These are phyloP conservation scores for Saccostrea cuccullata DNA, from an alignment of 1,140 invertebrate species.

Conservation along the genomic window DNA sequence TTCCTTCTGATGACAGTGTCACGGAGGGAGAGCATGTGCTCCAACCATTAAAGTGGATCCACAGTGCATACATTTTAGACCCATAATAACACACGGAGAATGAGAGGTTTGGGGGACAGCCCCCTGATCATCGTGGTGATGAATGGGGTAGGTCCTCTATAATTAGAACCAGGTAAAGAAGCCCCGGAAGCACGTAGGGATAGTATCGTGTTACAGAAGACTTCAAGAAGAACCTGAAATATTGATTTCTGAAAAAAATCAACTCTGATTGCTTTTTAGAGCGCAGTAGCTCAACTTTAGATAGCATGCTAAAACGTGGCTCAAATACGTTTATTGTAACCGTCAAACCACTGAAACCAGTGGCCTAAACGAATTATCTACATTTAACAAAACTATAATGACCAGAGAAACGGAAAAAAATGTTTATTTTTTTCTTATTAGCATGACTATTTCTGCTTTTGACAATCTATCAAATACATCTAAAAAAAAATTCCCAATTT, in stretches of 20 bases:
- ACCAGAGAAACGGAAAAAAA: too few species aligned
- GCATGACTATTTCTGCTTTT: too few species aligned
- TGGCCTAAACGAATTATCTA: too few species aligned
- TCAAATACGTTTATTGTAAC: too few species aligned
- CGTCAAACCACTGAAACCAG: too few species aligned
- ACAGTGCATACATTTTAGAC: slow-evolving; percentile 9
- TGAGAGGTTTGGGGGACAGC: slow-evolving; percentile 9
- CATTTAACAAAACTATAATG: too few species aligned
- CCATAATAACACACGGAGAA: not conserved
- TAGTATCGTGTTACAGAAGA: slow-evolving; percentile 23
- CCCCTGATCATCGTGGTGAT: not conserved
- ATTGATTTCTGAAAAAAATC: not conserved
- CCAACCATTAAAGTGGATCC: slow-evolving; percentile 16
- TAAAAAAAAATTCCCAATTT: too few species aligned
- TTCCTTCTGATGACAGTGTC: slow-evolving; percentile 10
- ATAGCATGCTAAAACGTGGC: too few species aligned
- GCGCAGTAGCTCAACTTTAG: too few species aligned
- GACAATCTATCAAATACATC: too few species aligned
- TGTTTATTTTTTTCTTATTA: too few species aligned
- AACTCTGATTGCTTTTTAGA: not conserved
- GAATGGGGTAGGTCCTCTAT: slow-evolving; percentile 5
- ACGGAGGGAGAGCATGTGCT: slow-evolving; percentile 3
- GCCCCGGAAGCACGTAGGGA: not conserved
- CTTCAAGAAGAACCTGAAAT: not conserved
- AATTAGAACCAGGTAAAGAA: slow-evolving; percentile 19